Evolutionary conservation across 2,113 vertebrate species (phyloP).

Genomic region (Mesoclemmys tuberculata): DNA sequence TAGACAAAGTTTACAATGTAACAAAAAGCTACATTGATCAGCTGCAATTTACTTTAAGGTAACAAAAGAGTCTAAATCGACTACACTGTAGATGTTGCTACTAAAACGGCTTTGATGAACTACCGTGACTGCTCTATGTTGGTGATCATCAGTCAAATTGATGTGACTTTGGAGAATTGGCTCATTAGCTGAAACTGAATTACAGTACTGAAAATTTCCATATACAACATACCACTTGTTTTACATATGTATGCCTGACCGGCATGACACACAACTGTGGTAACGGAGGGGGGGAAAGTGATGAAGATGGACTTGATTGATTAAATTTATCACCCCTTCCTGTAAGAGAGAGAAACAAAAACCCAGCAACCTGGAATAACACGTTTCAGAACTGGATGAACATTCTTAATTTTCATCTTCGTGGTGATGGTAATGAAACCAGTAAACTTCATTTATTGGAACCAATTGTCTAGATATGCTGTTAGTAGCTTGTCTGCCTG

Average conservation of each 20-base stretch:
- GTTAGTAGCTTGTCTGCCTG: no score
- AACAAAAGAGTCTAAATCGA: background rate
- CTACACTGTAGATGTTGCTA: background rate
- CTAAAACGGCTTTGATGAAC: slow-evolving; percentile 4
- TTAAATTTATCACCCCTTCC: background rate
- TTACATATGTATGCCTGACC: background rate
- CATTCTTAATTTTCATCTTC: background rate
- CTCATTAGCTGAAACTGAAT: slow-evolving; percentile 8
- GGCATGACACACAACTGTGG: background rate
- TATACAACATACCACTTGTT: background rate
- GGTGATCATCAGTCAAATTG: background rate
- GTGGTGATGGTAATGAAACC: background rate
- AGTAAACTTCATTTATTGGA: background rate
- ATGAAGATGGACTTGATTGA: background rate
- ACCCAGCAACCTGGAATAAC: background rate
- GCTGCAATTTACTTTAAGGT: background rate
- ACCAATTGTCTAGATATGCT: background rate
- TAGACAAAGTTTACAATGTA: background rate
- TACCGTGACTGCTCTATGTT: background rate
- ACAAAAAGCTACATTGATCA: background rate
- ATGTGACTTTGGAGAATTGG: background rate
- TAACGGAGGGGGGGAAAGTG: background rate
- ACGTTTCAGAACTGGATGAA: background rate
- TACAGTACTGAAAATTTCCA: background rate
- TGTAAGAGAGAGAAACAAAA: background rate